Percentiles rank a stretch among this genome's conserved stretches.
Conservation (phyloP, 1,140 invertebrate species). For the Mya arenaria region DNA sequence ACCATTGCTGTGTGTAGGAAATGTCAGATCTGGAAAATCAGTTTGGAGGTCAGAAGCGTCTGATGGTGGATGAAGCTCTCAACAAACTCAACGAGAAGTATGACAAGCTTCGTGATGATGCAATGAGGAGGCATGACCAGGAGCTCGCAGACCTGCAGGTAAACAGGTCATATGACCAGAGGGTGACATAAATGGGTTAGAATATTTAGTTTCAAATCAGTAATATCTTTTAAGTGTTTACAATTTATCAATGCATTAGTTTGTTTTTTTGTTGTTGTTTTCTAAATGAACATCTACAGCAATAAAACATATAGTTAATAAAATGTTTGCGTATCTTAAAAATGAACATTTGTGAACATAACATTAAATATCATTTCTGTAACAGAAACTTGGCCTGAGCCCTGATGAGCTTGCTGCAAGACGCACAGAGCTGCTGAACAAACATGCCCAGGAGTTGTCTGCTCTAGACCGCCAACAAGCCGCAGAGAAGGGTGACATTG, state of each 20-base stretch:
- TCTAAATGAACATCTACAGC: no score
- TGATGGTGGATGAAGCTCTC: slow-evolving; percentile 76
- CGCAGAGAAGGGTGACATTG: slow-evolving; percentile 70
- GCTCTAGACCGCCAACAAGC: slow-evolving; percentile 68
- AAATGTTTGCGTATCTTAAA: no score
- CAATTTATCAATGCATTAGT: no score
- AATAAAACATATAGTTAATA: no score
- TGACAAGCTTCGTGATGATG: slow-evolving; percentile 67
- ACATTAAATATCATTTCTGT: slow-evolving; percentile 11
- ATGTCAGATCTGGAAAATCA: slow-evolving; percentile 73
- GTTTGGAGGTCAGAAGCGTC: slow-evolving; percentile 71
- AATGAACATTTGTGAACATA: neutral
- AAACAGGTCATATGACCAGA: neutral
- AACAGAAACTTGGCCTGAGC: slow-evolving; percentile 71
- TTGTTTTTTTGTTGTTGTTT: no score
- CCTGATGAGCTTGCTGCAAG: slow-evolving; percentile 74
- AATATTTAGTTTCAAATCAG: no score
- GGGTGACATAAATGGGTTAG: no score
- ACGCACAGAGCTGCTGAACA: slow-evolving; percentile 72
- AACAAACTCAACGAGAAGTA: slow-evolving; percentile 74
- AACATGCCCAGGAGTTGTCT: slow-evolving; percentile 76
- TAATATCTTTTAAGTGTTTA: no score
- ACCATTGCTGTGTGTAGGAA: slow-evolving; percentile 60
- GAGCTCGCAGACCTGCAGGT: slow-evolving; percentile 74
- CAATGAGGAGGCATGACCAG: slow-evolving; percentile 70